Evolutionary conservation across 2,113 vertebrate genomes (phyloP).

Genomic region (Struthio camelus): DNA sequence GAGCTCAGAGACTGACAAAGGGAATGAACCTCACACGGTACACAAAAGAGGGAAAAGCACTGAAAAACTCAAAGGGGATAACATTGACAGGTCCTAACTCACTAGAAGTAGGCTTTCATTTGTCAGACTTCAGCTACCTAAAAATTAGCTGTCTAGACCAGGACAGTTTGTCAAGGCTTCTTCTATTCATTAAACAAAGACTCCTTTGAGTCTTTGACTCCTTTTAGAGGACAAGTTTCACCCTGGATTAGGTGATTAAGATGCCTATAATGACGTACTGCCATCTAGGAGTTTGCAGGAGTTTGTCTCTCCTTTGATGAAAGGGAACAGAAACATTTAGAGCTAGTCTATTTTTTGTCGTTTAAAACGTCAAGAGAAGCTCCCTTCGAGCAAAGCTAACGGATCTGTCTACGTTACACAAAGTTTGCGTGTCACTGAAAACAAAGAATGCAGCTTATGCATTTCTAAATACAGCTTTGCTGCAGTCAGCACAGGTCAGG

Average conservation of each 20-base stretch:
- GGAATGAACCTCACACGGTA: accelerated
- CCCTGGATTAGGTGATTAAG: background rate
- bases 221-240: background rate
- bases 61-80: background rate
- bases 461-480: background rate
- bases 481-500: background rate
- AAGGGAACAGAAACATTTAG: background rate
- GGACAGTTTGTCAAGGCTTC: background rate
- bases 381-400: background rate
- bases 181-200: background rate
- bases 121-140: background rate
- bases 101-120: background rate
- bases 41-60: accelerated
- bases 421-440: background rate
- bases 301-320: background rate
- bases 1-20: background rate
- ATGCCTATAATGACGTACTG: background rate
- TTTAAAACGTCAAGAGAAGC: background rate
- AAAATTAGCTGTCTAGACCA: background rate
- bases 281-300: background rate
- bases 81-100: background rate
- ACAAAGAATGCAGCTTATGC: background rate
- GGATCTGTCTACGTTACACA: background rate
- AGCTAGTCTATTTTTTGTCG: background rate
- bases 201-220: too few species aligned